Evolutionary conservation across 1,140 invertebrate species (phyloP), one percentile per base, ranked within the genome.

Genomic region (Ctenoplectra terminalis): DNA sequence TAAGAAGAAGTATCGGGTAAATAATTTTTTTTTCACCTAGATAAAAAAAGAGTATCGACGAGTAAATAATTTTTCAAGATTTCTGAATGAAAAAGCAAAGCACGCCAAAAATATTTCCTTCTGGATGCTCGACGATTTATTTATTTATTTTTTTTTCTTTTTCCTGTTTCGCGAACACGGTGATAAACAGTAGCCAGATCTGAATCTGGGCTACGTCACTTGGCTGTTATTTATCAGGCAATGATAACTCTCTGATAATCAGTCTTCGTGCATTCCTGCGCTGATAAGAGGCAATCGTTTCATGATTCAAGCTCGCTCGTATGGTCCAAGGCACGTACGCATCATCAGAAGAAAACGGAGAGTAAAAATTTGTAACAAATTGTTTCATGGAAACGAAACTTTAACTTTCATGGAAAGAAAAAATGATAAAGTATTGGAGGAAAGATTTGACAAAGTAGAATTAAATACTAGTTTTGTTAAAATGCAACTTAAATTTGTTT

Each of bases 221-320:
- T 54, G 43, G 61, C 5, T 34, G 69, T 58, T 64, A 20, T 54
- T 79, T 83, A 83, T 85, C 74, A 43, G 17, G 8, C 23, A 13
- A 43, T 34, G 73, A 82, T 78, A 78, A 72, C 40, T 61, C 48
- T 40, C 58, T 66, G 54, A 83, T 71, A 83, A 83, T 85, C 69
- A 11, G 31, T 15, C 63, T 48, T 72, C 50, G 11, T 54, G 69
- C 81, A 85, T 85, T 83, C 81, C 75, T 71, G 23, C 1, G 56
- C 29, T 75, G 83, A 85, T 83, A 83, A 85, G 73, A 67, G 34
- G 63, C 54, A 23, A 26, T 34, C 64, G 37, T 48, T 40, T 43
- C n/a, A 31, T 43, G 63, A 66, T 40, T 26, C 63, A 66, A 43
- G 37, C 64, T 1, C 5, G 15, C 46, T 66, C 40, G 3, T 66